Evolutionary conservation across 2,888 invertebrate genomes (phyloP), one percentile per base, ranked within the genome.

Genomic region (Pegoplata infirma): DNA sequence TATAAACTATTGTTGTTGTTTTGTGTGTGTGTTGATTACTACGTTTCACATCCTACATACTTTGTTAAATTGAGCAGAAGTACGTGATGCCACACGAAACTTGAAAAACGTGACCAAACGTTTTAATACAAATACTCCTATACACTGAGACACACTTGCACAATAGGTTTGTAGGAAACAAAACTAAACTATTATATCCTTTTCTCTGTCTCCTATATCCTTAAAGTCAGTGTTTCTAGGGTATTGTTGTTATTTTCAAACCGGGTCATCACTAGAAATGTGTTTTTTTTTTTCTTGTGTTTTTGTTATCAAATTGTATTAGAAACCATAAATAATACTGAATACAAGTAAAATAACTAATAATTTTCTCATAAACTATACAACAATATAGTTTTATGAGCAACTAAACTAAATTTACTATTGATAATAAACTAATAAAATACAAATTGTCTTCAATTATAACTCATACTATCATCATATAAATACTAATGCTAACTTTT

Each of bases 51-150:
- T 68, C 78, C 78, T 69, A 73, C 73, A 25, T 79, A 79, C 78
- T 74, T 78, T 79, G 76, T 79, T 79, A 80, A 81, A 81, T 80
- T 80, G 81, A 81, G 79, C 80, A 80, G 79, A 79, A 79, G 71
- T 81, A 81, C 81, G 81, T 81, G 81, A 80, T 77, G 81, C 81
- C 80, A 81, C 81, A 81, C 81, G 80, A 76, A 81, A 80, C 81
- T 80, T 71, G 74, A 73, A 53, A 76, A 76, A 81, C 81, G 81
- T 81, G 81, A 80, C 76, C 78, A 75, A 76, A 79, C 72, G 71
- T 67, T 67, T n/a, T 63, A 51, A 79, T 55, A 19, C 12, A 32
- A 16, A 21, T 8, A 53, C 4, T 14, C n/a, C 3, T 23, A 7
- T 40, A 51, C 25, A 32, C n/a, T 19, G 5, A 36, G 1, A 1